Percentiles rank a stretch among this genome's conserved stretches.
These are phyloP conservation scores for Cephus pygmeus DNA, from an alignment of 2,888 invertebrate species.

Conservation along the genomic window DNA sequence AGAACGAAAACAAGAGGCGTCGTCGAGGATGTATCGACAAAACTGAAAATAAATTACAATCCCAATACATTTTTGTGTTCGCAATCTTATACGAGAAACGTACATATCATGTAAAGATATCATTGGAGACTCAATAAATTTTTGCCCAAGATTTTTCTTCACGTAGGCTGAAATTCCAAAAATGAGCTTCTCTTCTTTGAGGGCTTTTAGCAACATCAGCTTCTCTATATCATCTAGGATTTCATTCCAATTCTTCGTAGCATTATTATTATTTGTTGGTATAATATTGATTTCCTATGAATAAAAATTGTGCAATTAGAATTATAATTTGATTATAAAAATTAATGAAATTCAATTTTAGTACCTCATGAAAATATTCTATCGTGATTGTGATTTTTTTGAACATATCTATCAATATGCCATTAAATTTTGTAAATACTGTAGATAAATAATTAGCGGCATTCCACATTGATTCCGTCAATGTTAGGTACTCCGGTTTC, in stretches of 20 bases:
- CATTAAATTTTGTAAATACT: conserved; percentile 69
- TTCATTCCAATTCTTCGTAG: conserved; percentile 72
- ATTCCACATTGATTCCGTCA: conserved; percentile 80
- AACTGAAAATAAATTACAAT: conserved; percentile 67
- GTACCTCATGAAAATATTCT: conserved; percentile 72
- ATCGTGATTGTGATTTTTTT: conserved; percentile 71
- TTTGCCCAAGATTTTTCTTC: conserved; percentile 77
- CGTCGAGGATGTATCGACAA: conserved; percentile 75
- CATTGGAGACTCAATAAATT: conserved; percentile 86
- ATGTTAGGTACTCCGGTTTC: conserved; percentile 72
- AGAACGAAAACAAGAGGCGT: conserved; percentile 88
- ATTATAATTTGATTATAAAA: background rate
- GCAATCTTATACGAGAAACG: conserved; percentile 45
- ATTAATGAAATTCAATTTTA: background rate
- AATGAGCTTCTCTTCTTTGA: conserved; percentile 84
- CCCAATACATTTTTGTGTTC: background rate
- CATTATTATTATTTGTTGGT: conserved; percentile 52
- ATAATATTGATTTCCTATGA: conserved; percentile 72
- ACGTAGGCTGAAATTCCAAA: conserved; percentile 87
- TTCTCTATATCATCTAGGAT: conserved; percentile 80
- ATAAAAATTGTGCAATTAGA: conserved; percentile 13
- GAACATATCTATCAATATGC: conserved; percentile 69
- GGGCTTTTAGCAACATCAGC: conserved; percentile 80
- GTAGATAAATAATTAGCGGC: conserved; percentile 73
- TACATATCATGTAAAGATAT: conserved; percentile 76